phyloP scores from a whole-genome alignment of 2,888 invertebrate species.

The Pseudococcus longispinus region DNA sequence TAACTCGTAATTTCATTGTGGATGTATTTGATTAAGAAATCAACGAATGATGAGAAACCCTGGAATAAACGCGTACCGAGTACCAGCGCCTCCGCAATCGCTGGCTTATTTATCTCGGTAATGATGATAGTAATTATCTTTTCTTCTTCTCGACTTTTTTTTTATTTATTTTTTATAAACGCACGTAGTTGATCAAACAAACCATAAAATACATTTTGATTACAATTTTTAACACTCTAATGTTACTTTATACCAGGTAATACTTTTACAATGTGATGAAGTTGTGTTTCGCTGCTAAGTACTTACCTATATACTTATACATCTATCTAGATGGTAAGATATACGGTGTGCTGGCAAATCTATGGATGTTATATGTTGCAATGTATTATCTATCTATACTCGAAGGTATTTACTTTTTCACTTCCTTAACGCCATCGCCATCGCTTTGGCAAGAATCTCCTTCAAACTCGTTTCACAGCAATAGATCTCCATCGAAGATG shows the following conservation, averaged over 20 bases:
- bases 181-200: conserved; percentile 49
- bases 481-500: neutral
- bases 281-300: neutral
- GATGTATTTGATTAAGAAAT: conserved; percentile 29
- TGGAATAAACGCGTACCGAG: conserved; percentile 30
- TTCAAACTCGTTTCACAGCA: neutral
- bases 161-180: conserved; percentile 47
- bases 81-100: conserved; percentile 50
- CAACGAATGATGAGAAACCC: conserved; percentile 46
- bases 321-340: neutral
- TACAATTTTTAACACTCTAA: conserved; percentile 51
- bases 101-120: neutral
- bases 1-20: conserved; percentile 31
- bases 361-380: too few relatives aligned
- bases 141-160: neutral
- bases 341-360: neutral
- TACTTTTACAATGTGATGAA: conserved; percentile 49
- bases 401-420: neutral
- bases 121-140: conserved; percentile 51
- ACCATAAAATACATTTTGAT: conserved; percentile 53
- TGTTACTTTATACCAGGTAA: conserved; percentile 1
- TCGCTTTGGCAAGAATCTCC: neutral
- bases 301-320: neutral
- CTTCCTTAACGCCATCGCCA: conserved; percentile 28
- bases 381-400: neutral